phyloP scores from a whole-genome alignment of 37 sponge, comb jelly and placozoan species.

The Hexactinellida sp. region DNA sequence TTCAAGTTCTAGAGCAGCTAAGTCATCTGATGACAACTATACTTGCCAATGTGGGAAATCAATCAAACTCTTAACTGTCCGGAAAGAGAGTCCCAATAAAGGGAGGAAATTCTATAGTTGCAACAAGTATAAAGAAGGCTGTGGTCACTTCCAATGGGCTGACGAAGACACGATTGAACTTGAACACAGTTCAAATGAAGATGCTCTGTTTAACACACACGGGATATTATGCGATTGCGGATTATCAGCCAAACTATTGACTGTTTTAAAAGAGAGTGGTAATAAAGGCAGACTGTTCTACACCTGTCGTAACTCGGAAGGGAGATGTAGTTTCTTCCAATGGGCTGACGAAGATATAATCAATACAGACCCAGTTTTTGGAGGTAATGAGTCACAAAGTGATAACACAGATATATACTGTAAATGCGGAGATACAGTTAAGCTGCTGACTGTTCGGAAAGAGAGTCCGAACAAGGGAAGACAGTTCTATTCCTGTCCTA shows the following conservation, averaged over 20 bases:
- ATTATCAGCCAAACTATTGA: not conserved
- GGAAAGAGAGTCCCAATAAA: not conserved
- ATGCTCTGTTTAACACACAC: not conserved
- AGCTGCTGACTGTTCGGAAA: conserved; percentile 42
- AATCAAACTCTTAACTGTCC: not conserved
- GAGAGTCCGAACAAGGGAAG: conserved; percentile 66
- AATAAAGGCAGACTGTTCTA: not conserved
- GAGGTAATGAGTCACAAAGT: not conserved
- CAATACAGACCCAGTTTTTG: not conserved
- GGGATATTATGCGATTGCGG: not conserved
- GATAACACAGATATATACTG: not conserved
- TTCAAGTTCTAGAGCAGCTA: no score
- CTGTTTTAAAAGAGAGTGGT: not conserved
- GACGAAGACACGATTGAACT: not conserved
- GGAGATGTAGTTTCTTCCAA: not conserved
- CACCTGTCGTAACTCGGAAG: not conserved
- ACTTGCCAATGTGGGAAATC: not conserved
- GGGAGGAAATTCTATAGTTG: not conserved
- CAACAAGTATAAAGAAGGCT: not conserved
- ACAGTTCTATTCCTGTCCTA: conserved; percentile 55
- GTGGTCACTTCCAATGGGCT: not conserved
- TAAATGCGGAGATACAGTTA: not conserved
- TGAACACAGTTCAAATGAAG: not conserved
- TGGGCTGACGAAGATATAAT: not conserved
- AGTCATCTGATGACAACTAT: not conserved